Conservation (phyloP, 2,113 vertebrate genomes). For the Mus spicilegus region DNA sequence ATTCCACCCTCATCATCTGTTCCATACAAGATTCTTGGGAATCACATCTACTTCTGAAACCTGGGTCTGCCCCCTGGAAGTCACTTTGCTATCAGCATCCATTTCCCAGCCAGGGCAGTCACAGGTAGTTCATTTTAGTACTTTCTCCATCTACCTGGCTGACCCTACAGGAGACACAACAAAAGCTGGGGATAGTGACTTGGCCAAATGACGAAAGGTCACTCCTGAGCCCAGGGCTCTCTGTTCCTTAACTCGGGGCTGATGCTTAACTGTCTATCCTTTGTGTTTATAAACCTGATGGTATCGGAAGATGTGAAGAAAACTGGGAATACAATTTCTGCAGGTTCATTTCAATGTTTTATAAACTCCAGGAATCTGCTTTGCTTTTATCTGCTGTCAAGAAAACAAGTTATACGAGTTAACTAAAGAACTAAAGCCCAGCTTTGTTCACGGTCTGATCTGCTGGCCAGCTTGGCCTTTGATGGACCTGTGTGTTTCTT, state of each 20-base stretch:
- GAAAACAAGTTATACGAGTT: slow-evolving; percentile 54
- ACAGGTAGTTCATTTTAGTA: background rate
- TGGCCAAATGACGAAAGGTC: background rate
- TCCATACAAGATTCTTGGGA: background rate
- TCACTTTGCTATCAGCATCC: background rate
- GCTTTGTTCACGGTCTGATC: slow-evolving; percentile 65
- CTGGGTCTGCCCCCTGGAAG: background rate
- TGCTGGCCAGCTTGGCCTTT: background rate
- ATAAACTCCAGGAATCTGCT: slow-evolving; percentile 51
- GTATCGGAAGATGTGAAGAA: background rate
- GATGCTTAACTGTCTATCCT: background rate
- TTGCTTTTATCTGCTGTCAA: slow-evolving; percentile 66
- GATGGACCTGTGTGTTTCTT: background rate
- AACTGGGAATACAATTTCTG: background rate
- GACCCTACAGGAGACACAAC: background rate
- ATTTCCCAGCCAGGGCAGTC: background rate
- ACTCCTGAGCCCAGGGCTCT: background rate
- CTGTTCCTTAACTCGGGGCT: background rate
- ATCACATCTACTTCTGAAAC: background rate
- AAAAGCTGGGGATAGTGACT: background rate
- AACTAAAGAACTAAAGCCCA: slow-evolving; percentile 66
- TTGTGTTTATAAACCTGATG: background rate
- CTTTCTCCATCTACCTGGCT: background rate
- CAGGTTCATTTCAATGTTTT: slow-evolving; percentile 52
- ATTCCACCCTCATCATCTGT: background rate